Evolutionary conservation across 2,113 vertebrate genomes (phyloP).

Genomic region (Petromus typicus): DNA sequence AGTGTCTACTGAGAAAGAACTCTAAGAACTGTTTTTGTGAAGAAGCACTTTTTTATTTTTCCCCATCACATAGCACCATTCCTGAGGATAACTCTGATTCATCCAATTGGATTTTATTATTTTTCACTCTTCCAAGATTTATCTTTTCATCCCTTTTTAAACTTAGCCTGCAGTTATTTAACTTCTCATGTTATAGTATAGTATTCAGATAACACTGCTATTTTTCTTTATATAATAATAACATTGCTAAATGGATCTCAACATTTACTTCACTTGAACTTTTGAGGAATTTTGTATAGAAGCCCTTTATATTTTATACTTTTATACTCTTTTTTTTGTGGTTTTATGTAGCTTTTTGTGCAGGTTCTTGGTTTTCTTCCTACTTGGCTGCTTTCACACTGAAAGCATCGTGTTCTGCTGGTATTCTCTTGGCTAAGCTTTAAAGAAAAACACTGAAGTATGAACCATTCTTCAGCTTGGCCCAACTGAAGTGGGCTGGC

Average conservation of each 20-base stretch:
- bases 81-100: constrained; percentile 31
- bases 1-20: background rate
- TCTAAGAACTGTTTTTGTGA: background rate
- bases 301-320: background rate
- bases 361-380: background rate
- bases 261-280: background rate
- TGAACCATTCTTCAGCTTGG: constrained; percentile 10
- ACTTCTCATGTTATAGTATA: constrained; percentile 34
- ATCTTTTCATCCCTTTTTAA: background rate
- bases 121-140: constrained; percentile 30
- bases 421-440: constrained; percentile 40
- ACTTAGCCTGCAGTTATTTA: constrained; percentile 45
- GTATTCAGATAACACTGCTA: background rate
- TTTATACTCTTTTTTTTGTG: background rate
- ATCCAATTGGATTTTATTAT: constrained; percentile 10
- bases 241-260: background rate
- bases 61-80: background rate
- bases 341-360: background rate
- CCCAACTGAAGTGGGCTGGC: background rate
- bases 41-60: constrained; percentile 31
- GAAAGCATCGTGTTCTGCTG: background rate
- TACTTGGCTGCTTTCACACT: background rate
- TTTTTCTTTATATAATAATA: constrained; percentile 53
- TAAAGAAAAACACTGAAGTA: constrained; percentile 21
- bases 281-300: background rate